Evolutionary conservation across 1,140 invertebrate genomes (phyloP), one percentile per base, ranked within the genome.

Genomic region (Lutraria rhynchaena): DNA sequence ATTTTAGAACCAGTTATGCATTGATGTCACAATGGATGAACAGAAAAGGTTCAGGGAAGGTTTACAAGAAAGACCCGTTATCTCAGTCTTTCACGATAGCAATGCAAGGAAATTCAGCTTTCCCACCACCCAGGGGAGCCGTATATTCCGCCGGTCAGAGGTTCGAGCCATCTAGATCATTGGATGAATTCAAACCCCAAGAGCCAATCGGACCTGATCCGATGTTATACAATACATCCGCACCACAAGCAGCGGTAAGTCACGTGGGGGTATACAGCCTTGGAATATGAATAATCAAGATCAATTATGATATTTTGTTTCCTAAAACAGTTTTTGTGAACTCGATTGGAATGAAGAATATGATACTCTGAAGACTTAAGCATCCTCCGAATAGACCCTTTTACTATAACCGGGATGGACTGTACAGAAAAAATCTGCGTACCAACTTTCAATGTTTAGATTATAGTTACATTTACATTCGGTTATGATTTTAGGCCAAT

Each of bases 11-110:
- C 3, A 81, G 78, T 55, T 81, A 81, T 65, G 24, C 78, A 13
- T 44, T 81, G 29, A 81, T 81, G 78, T 81, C 78, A 63, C 78
- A 81, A 55, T 81, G 78, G 78, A 73, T 81, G 78, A 73, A 74
- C 69, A 27, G 70, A 37, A 73, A 73, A 29, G 70, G 67, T 27
- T 73, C 78, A 11, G 69, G 33, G 1, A 35, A 74, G 29, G 78
- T 58, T 19, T 81, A 81, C 58, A 33, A 31, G n/a, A 73, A 65
- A 24, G 70, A 81, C 37, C 70, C 78, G 3, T 44, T 81, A 9
- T 57, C 78, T 9, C 78, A 80, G 31, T 73, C 78, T 7, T 81
- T 73, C 70, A 37, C 55, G 9, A 61, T 81, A 15, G 78, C 78
- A n/a, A 81, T 81, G 78, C 78, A 81, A 55, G 78, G 78, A 15